Base-by-base conservation (phyloP, 2,888 invertebrate species). In the Lasioglossum figueresi region DNA sequence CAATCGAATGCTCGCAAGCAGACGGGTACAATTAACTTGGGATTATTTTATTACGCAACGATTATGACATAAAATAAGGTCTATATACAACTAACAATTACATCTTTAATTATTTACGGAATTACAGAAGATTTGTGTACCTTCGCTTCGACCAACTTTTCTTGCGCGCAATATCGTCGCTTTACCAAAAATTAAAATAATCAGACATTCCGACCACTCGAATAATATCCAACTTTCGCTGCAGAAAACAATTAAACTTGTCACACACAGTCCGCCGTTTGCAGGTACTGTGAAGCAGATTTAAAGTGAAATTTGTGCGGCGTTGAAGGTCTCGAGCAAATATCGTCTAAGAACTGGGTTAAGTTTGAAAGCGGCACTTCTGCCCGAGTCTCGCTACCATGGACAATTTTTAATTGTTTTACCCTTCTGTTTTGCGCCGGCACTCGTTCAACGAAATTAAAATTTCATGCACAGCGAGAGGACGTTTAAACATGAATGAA, bases 341-440 rank as follows among this genome's bases (percentile, higher is more conserved):
- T 63, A 31, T 63, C 4, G 40, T n/a, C 56, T 56, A 56, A 56
- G 56, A 56, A 56, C 56, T 56, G n/a, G 56, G 56, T 56, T 56
- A 56, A 56, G 56, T 56, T 56, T n/a, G 56, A 56, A 56, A n/a
- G 56, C 56, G 56, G n/a, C 56, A 56, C 56, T 56, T n/a, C 56
- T 56, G n/a, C n/a, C 56, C 10, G n/a, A 56, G 56, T 8, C 31
- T 63, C 63, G 63, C 31, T 16, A 5, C 66, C 68, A 48, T 71
- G 37, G 77, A 83, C 56, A 56, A 56, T 56, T 56, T 56, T 56
- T 56, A 56, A 56, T 56, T 56, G 56, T 56, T 56, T 56, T n/a
- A 56, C 23, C 56, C n/a, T 56, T n/a, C 52, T 12, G 23, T 56
- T 56, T 12, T 56, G 10, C 8, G 1, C 52, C 10, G 52, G n/a